Conservation (phyloP, 2,113 vertebrate genomes). For the Blennius ocellaris region DNA sequence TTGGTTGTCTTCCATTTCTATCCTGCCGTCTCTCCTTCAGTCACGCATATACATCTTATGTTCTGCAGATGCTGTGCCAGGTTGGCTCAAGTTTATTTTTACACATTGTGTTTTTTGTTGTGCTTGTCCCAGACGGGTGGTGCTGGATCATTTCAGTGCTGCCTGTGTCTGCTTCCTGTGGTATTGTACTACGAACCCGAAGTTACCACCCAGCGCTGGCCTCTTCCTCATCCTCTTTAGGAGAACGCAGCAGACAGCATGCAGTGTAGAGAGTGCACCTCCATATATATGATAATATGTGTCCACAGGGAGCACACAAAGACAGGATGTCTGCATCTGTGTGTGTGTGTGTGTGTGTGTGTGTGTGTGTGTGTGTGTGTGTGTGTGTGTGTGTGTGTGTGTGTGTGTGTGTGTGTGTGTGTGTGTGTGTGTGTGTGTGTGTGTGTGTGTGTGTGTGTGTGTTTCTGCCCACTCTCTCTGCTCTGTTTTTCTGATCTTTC, state of each 20-base stretch:
- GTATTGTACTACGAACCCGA: conserved; percentile 57
- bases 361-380: too few species aligned
- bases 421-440: too few species aligned
- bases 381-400: not conserved
- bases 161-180: conserved; percentile 72
- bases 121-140: conserved; percentile 73
- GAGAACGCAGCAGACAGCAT: conserved; percentile 29
- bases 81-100: conserved; percentile 68
- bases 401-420: not conserved
- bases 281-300: conserved; percentile 26
- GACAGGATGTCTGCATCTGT: conserved; percentile 26
- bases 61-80: conserved; percentile 50
- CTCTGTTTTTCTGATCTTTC: conserved; percentile 53
- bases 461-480: conserved; percentile 36
- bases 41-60: conserved; percentile 59
- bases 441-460: too few species aligned
- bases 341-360: not conserved
- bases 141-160: conserved; percentile 66
- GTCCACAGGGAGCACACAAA: conserved; percentile 26
- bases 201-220: conserved; percentile 44
- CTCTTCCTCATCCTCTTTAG: conserved; percentile 52
- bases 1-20: conserved; percentile 32
- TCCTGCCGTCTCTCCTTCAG: conserved; percentile 25
- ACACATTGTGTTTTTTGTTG: conserved; percentile 68
- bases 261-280: conserved; percentile 19